Evolutionary conservation across 2,113 vertebrate species (phyloP).

Genomic region (Collichthys lucidus): DNA sequence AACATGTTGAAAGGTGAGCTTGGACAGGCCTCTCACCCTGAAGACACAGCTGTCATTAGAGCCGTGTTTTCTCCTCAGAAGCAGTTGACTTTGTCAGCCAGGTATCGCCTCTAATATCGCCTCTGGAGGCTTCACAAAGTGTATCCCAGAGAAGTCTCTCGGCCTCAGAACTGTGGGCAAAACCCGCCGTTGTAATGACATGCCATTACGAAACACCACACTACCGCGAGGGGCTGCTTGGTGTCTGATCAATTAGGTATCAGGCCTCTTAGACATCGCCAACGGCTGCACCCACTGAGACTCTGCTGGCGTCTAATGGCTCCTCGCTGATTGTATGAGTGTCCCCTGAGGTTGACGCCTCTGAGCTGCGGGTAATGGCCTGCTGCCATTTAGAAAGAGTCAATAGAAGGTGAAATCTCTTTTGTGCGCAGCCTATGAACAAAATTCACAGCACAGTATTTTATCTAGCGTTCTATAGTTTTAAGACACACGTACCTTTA

Average conservation of each 20-base stretch:
- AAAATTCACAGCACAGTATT: background rate
- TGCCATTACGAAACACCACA: slow-evolving; percentile 52
- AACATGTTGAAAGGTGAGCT: background rate
- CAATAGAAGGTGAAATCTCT: slow-evolving; percentile 28
- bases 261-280: slow-evolving; percentile 30
- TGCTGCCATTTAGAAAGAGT: slow-evolving; percentile 40
- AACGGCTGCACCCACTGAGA: slow-evolving; percentile 54
- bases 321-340: slow-evolving; percentile 44
- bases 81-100: slow-evolving; percentile 27
- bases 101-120: slow-evolving; percentile 18
- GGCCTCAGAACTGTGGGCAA: slow-evolving; percentile 23
- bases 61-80: background rate
- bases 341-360: slow-evolving; percentile 38
- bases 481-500: background rate
- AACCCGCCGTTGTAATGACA: slow-evolving; percentile 44
- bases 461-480: background rate
- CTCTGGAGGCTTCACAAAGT: slow-evolving; percentile 23
- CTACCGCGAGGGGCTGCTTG: slow-evolving; percentile 26
- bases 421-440: background rate
- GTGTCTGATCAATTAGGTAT: slow-evolving; percentile 66
- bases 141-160: slow-evolving; percentile 7
- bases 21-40: background rate
- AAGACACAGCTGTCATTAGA: slow-evolving; percentile 22
- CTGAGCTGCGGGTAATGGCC: slow-evolving; percentile 46
- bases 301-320: slow-evolving; percentile 66